Conservation (phyloP, 2,888 invertebrate species). For the Mythimna ferrago region DNA sequence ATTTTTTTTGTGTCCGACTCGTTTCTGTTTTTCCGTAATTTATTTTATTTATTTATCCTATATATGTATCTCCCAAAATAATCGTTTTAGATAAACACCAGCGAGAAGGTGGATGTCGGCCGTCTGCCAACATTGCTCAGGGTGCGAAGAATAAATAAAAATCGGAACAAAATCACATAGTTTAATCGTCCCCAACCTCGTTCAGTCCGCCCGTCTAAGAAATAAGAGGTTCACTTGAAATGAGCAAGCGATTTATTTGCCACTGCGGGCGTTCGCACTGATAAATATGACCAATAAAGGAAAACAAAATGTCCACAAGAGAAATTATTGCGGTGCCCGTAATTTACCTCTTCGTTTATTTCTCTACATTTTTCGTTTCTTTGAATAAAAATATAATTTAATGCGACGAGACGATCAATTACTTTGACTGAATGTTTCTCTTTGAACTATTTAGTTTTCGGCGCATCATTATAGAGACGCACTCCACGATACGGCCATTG, state of each 20-base stretch:
- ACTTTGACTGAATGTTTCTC: conserved; percentile 31
- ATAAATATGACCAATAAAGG: conserved; percentile 87
- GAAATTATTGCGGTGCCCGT: conserved; percentile 80
- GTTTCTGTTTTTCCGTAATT: background rate
- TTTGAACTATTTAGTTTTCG: conserved; percentile 22
- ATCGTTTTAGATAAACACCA: conserved; percentile 8
- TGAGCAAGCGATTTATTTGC: conserved; percentile 80
- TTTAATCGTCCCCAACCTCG: conserved; percentile 52
- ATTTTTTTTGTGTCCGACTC: background rate
- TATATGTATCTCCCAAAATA: background rate
- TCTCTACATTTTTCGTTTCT: conserved; percentile 65
- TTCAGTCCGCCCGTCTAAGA: conserved; percentile 62
- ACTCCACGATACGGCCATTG: background rate
- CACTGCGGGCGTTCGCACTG: conserved; percentile 79
- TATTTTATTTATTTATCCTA: conserved; percentile 5
- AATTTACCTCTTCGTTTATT: conserved; percentile 76
- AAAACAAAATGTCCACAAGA: conserved; percentile 85
- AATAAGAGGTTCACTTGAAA: conserved; percentile 76
- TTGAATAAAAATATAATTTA: conserved; percentile 62
- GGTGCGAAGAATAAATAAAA: conserved; percentile 39
- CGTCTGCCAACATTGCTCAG: conserved; percentile 7
- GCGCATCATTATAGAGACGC: conserved; percentile 14
- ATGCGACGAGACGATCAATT: conserved; percentile 44
- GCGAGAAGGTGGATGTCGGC: conserved; percentile 2
- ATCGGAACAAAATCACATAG: conserved; percentile 44